Evolutionary conservation across 30 jellyfish, hydroid and myxozoan species (phyloP), one percentile per base, ranked within the genome.

Genomic region (Cassiopea xamachana): DNA sequence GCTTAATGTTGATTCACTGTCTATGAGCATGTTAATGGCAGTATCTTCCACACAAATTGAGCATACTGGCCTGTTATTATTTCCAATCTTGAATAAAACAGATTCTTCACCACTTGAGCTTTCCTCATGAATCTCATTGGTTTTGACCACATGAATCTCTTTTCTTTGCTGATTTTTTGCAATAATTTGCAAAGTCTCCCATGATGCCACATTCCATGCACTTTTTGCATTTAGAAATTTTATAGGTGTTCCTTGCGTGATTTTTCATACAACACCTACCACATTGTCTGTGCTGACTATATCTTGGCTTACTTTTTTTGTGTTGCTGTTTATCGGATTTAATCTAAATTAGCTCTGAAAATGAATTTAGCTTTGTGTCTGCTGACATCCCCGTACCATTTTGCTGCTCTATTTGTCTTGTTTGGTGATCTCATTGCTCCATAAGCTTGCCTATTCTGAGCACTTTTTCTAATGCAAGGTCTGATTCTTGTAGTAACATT

Each of bases 201-300:
- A 77, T 14, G 8, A 61, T 82, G 72, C 91, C 91, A 82, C 91
- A 82, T 82, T 82, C 69, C 91, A 82, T 82, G 91, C 82, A 82
- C 73, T 82, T 62, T n/a, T 62, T 68, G 44, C 81, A 82, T 82
- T 67, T 82, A 58, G 91, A 64, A 10, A 82, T 77, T 82, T 60
- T 82, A 49, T 83, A 82, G 72, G 67, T 68, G 44, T 70, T 82
- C 18, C 91, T 80, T 60, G 61, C 48, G 73, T 61, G 91, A 70
- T 68, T 82, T 44, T 82, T 82, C 82, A 70, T 67, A 19, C 81
- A 80, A 68, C 90, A 81, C 64, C 90, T 81, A 60, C 90, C 90
- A 81, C 90, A 81, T 81, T 78, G 87, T 78, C 48, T 78, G 45
- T 58, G 87, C 49, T n/a, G 87, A 78, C 12, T 78, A 14, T 78